Evolutionary conservation across 2,888 invertebrate genomes (phyloP).

Genomic region (Bembecia ichneumoniformis): DNA sequence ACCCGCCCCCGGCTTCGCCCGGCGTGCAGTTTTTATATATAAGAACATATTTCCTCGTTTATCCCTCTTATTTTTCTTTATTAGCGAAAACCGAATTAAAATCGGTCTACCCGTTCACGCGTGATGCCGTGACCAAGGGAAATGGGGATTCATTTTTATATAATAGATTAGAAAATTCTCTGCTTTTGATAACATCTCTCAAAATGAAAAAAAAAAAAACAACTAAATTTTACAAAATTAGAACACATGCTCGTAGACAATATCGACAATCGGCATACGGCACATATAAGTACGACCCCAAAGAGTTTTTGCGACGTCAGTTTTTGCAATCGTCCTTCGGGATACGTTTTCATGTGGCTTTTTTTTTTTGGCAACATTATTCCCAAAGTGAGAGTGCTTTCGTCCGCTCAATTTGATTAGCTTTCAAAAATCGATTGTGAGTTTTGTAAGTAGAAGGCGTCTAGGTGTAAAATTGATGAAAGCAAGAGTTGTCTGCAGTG

Average conservation of each 20-base stretch:
- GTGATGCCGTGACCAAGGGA: no score
- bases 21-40: no score
- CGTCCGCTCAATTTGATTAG: slow-evolving; percentile 38
- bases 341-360: neutral
- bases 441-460: slow-evolving; percentile 12
- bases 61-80: no score
- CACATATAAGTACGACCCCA: neutral
- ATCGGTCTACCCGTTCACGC: no score
- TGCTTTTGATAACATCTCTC: no score
- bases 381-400: slow-evolving; percentile 37
- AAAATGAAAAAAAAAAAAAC: no score
- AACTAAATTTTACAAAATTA: neutral
- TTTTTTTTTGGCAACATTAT: slow-evolving; percentile 12
- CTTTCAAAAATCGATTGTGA: slow-evolving; percentile 18
- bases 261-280: neutral
- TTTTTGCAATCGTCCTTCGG: neutral
- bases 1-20: no score
- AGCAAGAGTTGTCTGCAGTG: neutral
- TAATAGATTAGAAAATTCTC: no score
- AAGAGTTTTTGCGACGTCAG: no score
- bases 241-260: neutral
- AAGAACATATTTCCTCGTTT: no score
- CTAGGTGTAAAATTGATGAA: slow-evolving; percentile 6
- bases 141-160: no score
- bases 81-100: no score